A percentile compares a stretch with the other conserved stretches of the same genome.
These are phyloP conservation scores for Prunella strophiata DNA, from an alignment of 2,797 vertebrate genomes.

Conservation along the genomic window DNA sequence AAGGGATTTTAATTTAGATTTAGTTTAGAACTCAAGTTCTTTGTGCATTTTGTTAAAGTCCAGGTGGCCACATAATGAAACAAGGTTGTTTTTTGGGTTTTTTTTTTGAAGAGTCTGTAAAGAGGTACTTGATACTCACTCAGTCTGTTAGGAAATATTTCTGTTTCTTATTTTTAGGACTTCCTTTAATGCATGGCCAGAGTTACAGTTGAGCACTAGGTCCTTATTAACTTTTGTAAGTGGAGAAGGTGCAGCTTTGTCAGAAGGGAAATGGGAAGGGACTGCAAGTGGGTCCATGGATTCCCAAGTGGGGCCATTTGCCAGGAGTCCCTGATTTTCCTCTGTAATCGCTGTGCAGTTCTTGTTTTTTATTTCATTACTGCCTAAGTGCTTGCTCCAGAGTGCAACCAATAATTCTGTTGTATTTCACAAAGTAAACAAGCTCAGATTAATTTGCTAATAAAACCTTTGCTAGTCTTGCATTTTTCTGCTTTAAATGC, in stretches of 20 bases:
- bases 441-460: constrained; percentile 19
- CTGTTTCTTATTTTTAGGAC: not conserved
- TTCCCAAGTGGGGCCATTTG: not conserved
- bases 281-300: not conserved
- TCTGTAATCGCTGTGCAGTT: not conserved
- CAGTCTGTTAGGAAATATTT: not conserved
- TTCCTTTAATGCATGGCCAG: not conserved
- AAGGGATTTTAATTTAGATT: not conserved
- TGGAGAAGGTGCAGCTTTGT: not conserved
- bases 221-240: not conserved
- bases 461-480: constrained; percentile 41
- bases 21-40: not conserved
- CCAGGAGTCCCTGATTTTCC: not conserved
- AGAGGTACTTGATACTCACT: not conserved
- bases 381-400: not conserved
- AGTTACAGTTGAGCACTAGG: not conserved
- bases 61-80: not conserved
- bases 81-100: not conserved
- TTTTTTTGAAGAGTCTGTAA: not conserved
- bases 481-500: not conserved
- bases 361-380: not conserved
- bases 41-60: not conserved
- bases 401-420: not conserved
- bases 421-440: constrained; percentile 15
- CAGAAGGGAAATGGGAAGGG: not conserved